A percentile compares a stretch with the other conserved stretches of the same genome.
Conservation (phyloP, 2,113 vertebrate genomes). For the Oxygymnocypris stewartii region DNA sequence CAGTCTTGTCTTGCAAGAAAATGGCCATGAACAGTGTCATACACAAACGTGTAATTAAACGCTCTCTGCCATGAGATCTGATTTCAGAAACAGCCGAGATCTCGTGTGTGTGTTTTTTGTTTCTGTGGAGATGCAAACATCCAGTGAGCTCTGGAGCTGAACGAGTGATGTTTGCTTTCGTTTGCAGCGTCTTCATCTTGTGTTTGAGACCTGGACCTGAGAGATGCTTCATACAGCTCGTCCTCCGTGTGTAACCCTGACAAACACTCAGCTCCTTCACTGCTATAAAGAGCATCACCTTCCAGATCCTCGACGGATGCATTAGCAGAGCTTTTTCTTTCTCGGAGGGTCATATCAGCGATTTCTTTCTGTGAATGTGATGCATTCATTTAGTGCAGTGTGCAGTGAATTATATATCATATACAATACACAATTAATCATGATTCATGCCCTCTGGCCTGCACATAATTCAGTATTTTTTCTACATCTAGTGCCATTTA, state of each 20-base stretch:
- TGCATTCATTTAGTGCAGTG: not conserved
- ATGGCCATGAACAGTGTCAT: too few species aligned
- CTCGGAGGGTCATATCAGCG: not conserved
- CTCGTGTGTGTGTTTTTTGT: too few species aligned
- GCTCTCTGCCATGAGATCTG: too few species aligned
- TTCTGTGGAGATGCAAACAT: too few species aligned
- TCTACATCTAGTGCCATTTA: not conserved
- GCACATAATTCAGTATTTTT: not conserved
- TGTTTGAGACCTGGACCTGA: not conserved
- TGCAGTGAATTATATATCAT: not conserved
- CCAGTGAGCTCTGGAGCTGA: too few species aligned
- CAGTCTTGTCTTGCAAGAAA: too few species aligned
- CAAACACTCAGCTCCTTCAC: not conserved
- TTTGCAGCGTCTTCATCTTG: too few species aligned
- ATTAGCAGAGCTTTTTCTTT: not conserved
- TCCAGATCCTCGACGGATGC: not conserved
- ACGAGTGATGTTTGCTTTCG: too few species aligned
- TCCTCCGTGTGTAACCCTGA: not conserved
- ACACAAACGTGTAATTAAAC: too few species aligned
- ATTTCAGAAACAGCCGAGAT: too few species aligned
- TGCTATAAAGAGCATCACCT: not conserved
- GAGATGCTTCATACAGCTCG: not conserved
- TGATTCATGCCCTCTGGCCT: not conserved
- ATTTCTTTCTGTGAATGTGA: not conserved
- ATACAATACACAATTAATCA: not conserved